These are phyloP conservation scores for Caenorhabditis sp. DNA, from an alignment of 2,888 invertebrate genomes.

Conservation along the genomic window DNA sequence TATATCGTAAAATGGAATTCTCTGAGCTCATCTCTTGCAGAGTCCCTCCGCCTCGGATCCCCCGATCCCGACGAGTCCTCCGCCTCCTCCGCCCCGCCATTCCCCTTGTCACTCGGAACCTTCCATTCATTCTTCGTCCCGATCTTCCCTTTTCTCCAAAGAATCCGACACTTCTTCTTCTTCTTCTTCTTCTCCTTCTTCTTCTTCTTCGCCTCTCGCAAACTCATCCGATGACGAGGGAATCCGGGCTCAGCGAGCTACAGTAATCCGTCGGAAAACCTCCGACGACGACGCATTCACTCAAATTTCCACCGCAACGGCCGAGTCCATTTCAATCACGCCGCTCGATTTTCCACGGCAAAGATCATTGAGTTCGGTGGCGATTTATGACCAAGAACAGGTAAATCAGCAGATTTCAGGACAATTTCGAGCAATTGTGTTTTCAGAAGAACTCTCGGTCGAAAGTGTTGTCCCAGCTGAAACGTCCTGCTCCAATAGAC, in stretches of 20 bases:
- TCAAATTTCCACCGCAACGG: slow-evolving; percentile 61
- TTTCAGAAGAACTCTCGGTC: slow-evolving; percentile 20
- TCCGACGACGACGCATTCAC: slow-evolving; percentile 65
- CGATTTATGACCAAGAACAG: slow-evolving; percentile 64
- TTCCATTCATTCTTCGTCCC: slow-evolving; percentile 11
- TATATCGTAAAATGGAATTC: background rate
- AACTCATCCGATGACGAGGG: slow-evolving; percentile 52
- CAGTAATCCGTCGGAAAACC: slow-evolving; percentile 61
- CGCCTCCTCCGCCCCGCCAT: slow-evolving; percentile 36
- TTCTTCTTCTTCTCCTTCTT: too few species aligned
- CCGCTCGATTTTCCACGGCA: slow-evolving; percentile 65
- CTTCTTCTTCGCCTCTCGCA: slow-evolving; percentile 9
- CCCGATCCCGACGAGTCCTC: slow-evolving; percentile 35
- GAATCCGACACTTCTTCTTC: too few species aligned
- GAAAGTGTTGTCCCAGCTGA: slow-evolving; percentile 56
- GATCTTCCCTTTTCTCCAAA: background rate
- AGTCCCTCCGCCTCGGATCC: slow-evolving; percentile 55
- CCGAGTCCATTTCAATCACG: slow-evolving; percentile 70
- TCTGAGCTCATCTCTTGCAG: slow-evolving; percentile 4
- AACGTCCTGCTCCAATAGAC: slow-evolving; percentile 72
- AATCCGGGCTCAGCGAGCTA: slow-evolving; percentile 37
- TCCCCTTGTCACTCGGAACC: slow-evolving; percentile 55
- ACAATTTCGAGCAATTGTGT: too few species aligned
- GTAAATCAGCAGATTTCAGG: background rate
- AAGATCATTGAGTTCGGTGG: slow-evolving; percentile 65